Base-by-base conservation (phyloP, 37 sponge, comb jelly and placozoan species). In the Agelas oroides region DNA sequence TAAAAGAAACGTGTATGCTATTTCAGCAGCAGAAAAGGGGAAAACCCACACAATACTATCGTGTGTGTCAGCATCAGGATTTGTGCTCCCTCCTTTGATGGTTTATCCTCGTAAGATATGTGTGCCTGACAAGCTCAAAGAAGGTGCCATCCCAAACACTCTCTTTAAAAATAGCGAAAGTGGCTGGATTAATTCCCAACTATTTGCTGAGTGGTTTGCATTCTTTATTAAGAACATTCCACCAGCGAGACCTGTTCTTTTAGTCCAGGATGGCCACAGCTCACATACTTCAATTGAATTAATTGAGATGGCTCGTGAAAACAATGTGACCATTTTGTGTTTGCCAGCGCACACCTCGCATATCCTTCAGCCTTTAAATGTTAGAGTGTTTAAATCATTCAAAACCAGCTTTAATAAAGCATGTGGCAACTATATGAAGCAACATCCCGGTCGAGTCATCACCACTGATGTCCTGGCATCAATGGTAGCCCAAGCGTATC, bases 311-410 rank as follows among this genome's bases (percentile, higher is more conserved):
- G 92, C 92, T 18, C 69, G 68, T 61, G 80, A 23, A 56, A 83
- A 92, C 61, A 70, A 53, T 71, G 54, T 92, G 2, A 59, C 73
- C 33, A 19, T 92, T 5, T 54, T 92, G 20, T 86, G 87, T 34
- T 39, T 92, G 1, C 92, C 92, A 24, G 41, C 92, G 0, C 92
- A 92, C 63, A 87, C 87, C 16, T 74, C 84, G 0, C 87, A 87
- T 41, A 80, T 86, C 38, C 79, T 92, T 1, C 92, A 92, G 79
- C 87, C 84, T 21, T 39, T 92, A 17, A 87, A 87, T 87, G 87
- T 92, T 0, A 80, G 87, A 14, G 84, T 86, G 13, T 87, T 92
- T 61, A 92, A 85, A 69, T 87, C 92, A 0, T 83, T 90, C 37
- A 85, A 84, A 61, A 31, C 69, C 31, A 37, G 75, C 25, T 90